Evolutionary conservation across 2,888 invertebrate genomes (phyloP).

Genomic region (Micoletzkya japonica): DNA sequence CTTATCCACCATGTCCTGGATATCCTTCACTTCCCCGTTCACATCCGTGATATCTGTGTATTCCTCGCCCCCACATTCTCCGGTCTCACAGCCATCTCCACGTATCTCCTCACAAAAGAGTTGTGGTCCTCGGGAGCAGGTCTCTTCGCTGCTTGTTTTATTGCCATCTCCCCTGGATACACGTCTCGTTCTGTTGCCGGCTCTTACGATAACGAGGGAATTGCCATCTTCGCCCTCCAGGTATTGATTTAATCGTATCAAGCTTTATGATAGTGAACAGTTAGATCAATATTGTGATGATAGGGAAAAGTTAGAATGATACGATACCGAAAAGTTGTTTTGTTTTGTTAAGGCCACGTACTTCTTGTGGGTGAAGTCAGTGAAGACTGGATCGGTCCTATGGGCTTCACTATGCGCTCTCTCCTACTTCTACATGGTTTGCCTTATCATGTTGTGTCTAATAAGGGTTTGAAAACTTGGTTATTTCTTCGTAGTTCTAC

Average conservation of each 20-base stretch:
- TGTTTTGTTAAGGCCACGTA: conserved; percentile 79
- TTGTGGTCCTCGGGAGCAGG: conserved; percentile 95
- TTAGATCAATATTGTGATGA: no score
- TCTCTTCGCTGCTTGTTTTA: conserved; percentile 96
- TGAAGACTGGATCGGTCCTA: conserved; percentile 94
- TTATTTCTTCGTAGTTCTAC: conserved; percentile 4
- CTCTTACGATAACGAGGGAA: conserved; percentile 99
- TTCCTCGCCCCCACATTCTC: conserved; percentile 97
- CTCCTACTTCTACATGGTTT: conserved; percentile 98
- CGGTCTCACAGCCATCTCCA: conserved; percentile 94
- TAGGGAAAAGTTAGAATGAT: background rate
- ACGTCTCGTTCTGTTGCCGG: conserved; percentile 98
- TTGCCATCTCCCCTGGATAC: conserved; percentile 96
- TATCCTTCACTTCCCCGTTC: conserved; percentile 89
- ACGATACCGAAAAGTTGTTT: background rate
- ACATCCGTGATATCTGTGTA: conserved; percentile 81
- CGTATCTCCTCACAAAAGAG: conserved; percentile 94
- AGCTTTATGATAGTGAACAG: background rate
- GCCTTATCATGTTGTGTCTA: conserved; percentile 74
- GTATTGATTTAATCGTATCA: conserved; percentile 19
- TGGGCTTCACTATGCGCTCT: conserved; percentile 92
- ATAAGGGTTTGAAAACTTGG: conserved; percentile 87
- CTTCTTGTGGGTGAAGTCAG: conserved; percentile 94
- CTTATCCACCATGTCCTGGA: conserved; percentile 91
- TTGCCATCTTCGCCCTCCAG: conserved; percentile 95